Evolutionary conservation across 2,888 invertebrate species (phyloP), one percentile per base, ranked within the genome.

Genomic region (Thera britannica): DNA sequence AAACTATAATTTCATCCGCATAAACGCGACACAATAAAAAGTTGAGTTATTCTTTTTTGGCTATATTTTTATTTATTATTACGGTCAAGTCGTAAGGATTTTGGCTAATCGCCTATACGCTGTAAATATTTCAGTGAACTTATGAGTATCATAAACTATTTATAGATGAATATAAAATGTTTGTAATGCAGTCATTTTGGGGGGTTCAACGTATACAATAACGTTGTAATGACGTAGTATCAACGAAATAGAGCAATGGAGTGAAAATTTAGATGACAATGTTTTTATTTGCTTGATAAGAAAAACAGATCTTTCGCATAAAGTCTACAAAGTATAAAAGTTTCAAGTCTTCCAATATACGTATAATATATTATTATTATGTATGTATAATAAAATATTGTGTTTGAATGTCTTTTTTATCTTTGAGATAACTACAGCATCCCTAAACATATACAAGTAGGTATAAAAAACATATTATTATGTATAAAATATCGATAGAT

Each of bases 1-100:
- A 80, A 78, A 82, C 80, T 85, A 76, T 76, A 69, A 70, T 64
- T 54, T 63, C 67, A 49, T 72, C 51, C 73, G 69, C 72, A 86
- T 85, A 85, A 88, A 88, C 76, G 85, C 79, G 82, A 82, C 81
- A 86, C 84, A 84, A 87, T 91, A 90, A 90, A 90, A 85, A 83
- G 71, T 77, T 81, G 81, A 84, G 81, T 88, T 83, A 86, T 87
- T 82, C 75, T 80, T 81, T 84, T 81, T 82, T 80, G 77, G 78
- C 77, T 78, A 77, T 79, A 81, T 80, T 85, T 87, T 87, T 87
- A 85, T 79, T 75, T 75, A 83, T 86, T 86, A 87, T 89, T 89
- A 90, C 79, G 87, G 86, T 83, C 82, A 80, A 82, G 81, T 84
- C 85, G 81, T 88, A 86, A 85, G 85, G 83, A 82, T 88, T 86